Base-by-base conservation (phyloP, 2,797 vertebrate genomes). In the Sebastes cheni region DNA sequence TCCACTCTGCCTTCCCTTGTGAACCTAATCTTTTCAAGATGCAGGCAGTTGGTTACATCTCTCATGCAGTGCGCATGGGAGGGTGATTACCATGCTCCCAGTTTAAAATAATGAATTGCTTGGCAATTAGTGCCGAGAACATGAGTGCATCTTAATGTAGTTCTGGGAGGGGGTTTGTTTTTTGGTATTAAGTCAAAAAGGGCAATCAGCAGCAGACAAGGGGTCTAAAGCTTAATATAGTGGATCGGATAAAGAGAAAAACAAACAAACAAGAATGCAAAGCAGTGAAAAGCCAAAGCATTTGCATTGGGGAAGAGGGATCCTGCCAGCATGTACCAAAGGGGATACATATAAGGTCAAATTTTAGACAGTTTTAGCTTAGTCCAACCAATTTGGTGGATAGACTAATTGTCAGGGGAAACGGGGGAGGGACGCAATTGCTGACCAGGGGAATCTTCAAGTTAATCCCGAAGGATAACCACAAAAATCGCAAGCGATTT, bases 71-170 rank as follows among this genome's bases (percentile, higher is more conserved):
- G 60, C 30, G 23, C 77, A 80, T 80, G 60, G 79, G 55, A 79
- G 74, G 64, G 67, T 76, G 71, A 86, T 84, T 86, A 80, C 52
- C 70, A 77, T 67, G 80, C 64, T 39, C 85, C 82, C 52, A 34
- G 65, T 86, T 86, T 76, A 68, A 87, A 81, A 90, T 83, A 82
- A 89, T 91, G 50, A 85, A 88, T 90, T 80, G 66, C 79, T 66
- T 58, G 50, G 67, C 79, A 89, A 73, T 87, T 79, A 82, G 80
- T 68, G 70, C 42, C 18, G 72, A 82, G 64, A 79, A 66, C 75
- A 83, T n/a, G 50, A 78, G 67, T 54, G 65, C 23, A 77, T 84
- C 54, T 69, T 81, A 66, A 34, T 73, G 23, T 46, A 18, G 52
- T 66, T 72, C 54, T 60, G 36, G 23, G 65, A 67, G n/a, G n/a